Conservation (phyloP, 2,888 invertebrate species). For the Ochropleura leucogaster region DNA sequence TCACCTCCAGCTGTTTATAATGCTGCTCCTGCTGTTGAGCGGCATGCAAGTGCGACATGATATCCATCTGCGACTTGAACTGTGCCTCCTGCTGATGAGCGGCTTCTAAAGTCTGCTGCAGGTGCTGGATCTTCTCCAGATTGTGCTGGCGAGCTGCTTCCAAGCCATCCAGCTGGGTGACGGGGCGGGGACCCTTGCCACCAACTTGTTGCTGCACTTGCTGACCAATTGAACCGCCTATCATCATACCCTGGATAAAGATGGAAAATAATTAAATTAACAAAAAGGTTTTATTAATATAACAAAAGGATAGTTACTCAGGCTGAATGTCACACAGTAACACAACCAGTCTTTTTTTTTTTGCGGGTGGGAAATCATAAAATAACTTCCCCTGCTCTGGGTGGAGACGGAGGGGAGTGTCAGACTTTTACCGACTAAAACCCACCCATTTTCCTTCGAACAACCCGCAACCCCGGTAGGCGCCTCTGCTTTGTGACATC, state of each 20-base stretch:
- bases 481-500: too few species aligned
- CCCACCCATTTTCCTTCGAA: too few species aligned
- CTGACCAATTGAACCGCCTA: constrained; percentile 80
- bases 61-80: constrained; percentile 94
- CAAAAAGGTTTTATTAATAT: too few species aligned
- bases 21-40: constrained; percentile 96
- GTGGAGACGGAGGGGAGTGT: too few species aligned
- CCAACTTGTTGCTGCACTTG: constrained; percentile 77
- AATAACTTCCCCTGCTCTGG: too few species aligned
- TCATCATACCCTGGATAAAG: constrained; percentile 84
- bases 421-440: too few species aligned
- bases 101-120: constrained; percentile 94
- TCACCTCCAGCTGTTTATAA: constrained; percentile 93
- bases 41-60: constrained; percentile 93
- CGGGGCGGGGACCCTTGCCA: constrained; percentile 79
- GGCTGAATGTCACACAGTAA: too few species aligned
- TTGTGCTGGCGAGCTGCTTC: constrained; percentile 95
- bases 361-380: too few species aligned
- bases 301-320: too few species aligned
- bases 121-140: constrained; percentile 93
- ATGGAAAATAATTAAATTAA: neutral
- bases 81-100: constrained; percentile 94
- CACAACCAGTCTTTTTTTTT: too few species aligned
- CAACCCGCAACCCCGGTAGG: too few species aligned
- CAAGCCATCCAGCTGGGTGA: constrained; percentile 89